Evolutionary conservation across 2,797 vertebrate species (phyloP), one percentile per base, ranked within the genome.

Genomic region (Lophotriccus pileatus): DNA sequence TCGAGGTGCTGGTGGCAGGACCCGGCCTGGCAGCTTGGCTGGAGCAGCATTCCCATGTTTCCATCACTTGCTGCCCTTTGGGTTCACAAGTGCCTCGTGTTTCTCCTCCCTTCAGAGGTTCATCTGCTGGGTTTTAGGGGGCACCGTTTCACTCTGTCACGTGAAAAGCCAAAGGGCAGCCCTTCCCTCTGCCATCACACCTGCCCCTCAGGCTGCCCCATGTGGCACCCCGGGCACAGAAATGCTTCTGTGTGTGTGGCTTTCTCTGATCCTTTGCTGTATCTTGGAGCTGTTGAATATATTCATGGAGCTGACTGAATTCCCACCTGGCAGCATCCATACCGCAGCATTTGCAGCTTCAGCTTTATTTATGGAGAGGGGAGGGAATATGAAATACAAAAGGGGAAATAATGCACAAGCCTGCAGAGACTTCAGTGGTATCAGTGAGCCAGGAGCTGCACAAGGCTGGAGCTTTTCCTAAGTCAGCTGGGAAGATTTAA

Each of bases 271-370:
- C 62, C 64, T 41, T 88, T 34, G 53, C 59, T 82, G 60, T 28
- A 23, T 56, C 46, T 20, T 82, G 86, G n/a, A 52, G 86, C 86
- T 88, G 58, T 62, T 92, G 89, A 94, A 95, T 95, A 74, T 86
- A 94, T 90, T 94, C 92, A 92, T 47, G 30, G 89, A 82, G 73
- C 77, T 76, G 92, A 91, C 93, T 58, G 78, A 74, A 91, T 95
- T 94, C 92, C 94, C 87, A 94, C 81, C 91, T 79, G 91, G 94
- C 96, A 93, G 72, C 74, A 78, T 89, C 91, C 53, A n/a, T 70
- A 69, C 41, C n/a, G 7, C 78, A 85, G 81, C 80, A 16, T 93
- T 90, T 76, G 69, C 89, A 91, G 86, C 84, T 88, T 94, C 79
- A 64, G 81, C 92, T 87, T 93, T 70, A 41, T 85, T 93, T 91